phyloP scores from a whole-genome alignment of 2,797 vertebrate species.

The Ciconia nigra region DNA sequence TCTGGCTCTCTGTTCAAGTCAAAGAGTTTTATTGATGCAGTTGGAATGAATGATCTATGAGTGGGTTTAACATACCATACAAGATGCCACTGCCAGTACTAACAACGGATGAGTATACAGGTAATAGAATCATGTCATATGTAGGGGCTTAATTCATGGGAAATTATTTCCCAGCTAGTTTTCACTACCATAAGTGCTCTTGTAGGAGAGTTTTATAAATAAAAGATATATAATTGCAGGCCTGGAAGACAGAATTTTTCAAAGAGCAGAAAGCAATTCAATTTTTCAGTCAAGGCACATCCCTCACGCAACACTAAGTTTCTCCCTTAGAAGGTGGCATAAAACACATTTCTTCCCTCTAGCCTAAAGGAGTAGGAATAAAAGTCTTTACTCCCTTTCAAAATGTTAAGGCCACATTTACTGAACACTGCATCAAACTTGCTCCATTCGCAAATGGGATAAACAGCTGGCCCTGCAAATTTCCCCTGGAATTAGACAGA shows the following conservation, averaged over 20 bases:
- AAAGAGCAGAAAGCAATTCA: not conserved
- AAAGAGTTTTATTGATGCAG: not conserved
- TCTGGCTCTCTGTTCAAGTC: not conserved
- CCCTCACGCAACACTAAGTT: rapidly evolving
- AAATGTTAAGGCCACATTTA: not conserved
- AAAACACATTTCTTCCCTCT: not conserved
- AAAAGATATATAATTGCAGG: not conserved
- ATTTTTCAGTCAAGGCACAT: not conserved
- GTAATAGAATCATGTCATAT: rapidly evolving
- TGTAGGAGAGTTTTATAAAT: not conserved
- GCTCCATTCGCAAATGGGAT: not conserved
- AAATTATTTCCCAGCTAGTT: not conserved
- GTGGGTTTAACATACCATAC: not conserved
- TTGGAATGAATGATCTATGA: not conserved
- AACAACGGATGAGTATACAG: not conserved
- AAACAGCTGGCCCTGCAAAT: not conserved
- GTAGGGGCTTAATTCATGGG: not conserved
- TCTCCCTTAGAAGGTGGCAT: not conserved
- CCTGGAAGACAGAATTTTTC: not conserved
- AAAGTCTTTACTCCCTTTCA: not conserved
- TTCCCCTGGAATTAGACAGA: not conserved
- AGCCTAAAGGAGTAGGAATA: not conserved
- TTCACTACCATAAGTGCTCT: not conserved
- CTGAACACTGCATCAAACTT: not conserved
- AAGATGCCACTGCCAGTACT: not conserved